These are phyloP conservation scores for Drosophila dives DNA, from an alignment of 2,888 invertebrate species.

Conservation along the genomic window DNA sequence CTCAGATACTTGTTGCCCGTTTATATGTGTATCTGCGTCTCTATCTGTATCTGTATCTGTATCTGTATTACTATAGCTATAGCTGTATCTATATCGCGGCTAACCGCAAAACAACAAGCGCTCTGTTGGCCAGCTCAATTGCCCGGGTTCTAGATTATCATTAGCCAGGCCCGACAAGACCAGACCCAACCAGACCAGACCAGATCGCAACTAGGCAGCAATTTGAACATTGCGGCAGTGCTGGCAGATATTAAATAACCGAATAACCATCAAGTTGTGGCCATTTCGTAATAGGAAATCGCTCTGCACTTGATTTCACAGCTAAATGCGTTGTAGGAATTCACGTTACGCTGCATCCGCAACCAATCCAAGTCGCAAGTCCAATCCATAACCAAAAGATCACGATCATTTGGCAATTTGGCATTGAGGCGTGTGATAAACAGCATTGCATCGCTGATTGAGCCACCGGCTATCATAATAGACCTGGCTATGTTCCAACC, in stretches of 20 bases:
- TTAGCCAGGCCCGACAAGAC: conserved; percentile 33
- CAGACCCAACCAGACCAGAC: conserved; percentile 17
- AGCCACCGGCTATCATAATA: conserved; percentile 24
- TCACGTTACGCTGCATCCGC: conserved; percentile 27
- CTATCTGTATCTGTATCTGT: conserved; percentile 35
- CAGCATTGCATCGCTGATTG: conserved; percentile 65
- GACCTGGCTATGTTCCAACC: conserved; percentile 26
- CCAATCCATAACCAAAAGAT: conserved; percentile 41
- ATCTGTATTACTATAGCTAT: conserved; percentile 7
- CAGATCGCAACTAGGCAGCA: conserved; percentile 39
- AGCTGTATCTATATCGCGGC: conserved; percentile 60
- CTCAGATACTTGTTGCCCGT: conserved; percentile 57
- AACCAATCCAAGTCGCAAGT: conserved; percentile 3
- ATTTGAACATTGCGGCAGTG: conserved; percentile 67
- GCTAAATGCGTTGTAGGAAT: conserved; percentile 72
- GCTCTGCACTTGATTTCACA: conserved; percentile 73
- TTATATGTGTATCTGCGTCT: conserved; percentile 9
- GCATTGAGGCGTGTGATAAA: conserved; percentile 79
- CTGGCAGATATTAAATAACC: conserved; percentile 75
- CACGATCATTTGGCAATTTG: conserved; percentile 61
- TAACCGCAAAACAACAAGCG: conserved; percentile 70
- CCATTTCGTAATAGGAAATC: conserved; percentile 79
- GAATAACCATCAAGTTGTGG: conserved; percentile 74
- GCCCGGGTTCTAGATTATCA: conserved; percentile 73
- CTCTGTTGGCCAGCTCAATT: conserved; percentile 59